Percentiles rank a stretch among this genome's conserved stretches.
Evolutionary conservation across 2,888 invertebrate species (phyloP).

Genomic region (Myathropa florea): DNA sequence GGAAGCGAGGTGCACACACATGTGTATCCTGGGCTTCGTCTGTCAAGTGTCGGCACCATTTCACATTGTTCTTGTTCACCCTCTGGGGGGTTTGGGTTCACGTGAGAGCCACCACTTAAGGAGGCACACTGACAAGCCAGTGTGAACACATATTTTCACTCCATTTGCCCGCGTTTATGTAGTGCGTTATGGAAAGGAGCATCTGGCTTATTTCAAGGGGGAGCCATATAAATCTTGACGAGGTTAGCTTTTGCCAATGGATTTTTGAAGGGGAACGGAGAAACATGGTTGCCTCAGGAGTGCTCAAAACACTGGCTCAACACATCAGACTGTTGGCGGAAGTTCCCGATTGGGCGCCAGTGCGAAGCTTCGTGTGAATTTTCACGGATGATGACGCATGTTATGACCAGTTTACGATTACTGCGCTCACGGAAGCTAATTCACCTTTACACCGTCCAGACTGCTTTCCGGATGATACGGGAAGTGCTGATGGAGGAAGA

Average conservation of each 20-base stretch:
- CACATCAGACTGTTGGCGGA: neutral
- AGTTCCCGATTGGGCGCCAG: neutral
- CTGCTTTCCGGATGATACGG: no score
- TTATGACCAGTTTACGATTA: neutral
- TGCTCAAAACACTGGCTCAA: no score
- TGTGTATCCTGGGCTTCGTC: neutral
- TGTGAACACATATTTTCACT: slow-evolving; percentile 5
- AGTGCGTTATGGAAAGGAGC: neutral
- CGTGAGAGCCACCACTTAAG: slow-evolving; percentile 3
- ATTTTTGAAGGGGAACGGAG: neutral
- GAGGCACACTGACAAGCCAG: neutral
- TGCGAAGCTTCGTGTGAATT: neutral
- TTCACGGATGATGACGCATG: neutral
- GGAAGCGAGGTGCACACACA: neutral
- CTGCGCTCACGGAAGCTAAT: neutral
- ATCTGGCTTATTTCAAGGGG: slow-evolving; percentile 8
- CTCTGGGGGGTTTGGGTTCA: neutral
- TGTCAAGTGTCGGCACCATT: neutral
- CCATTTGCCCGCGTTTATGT: slow-evolving; percentile 11
- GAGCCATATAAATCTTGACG: neutral
- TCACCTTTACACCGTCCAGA: neutral
- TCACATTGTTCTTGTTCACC: neutral
- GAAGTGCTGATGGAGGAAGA: no score
- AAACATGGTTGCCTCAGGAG: no score
- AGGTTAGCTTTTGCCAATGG: neutral